These are phyloP conservation scores for Cinclus cinclus DNA, from an alignment of 2,113 vertebrate species.

Conservation along the genomic window DNA sequence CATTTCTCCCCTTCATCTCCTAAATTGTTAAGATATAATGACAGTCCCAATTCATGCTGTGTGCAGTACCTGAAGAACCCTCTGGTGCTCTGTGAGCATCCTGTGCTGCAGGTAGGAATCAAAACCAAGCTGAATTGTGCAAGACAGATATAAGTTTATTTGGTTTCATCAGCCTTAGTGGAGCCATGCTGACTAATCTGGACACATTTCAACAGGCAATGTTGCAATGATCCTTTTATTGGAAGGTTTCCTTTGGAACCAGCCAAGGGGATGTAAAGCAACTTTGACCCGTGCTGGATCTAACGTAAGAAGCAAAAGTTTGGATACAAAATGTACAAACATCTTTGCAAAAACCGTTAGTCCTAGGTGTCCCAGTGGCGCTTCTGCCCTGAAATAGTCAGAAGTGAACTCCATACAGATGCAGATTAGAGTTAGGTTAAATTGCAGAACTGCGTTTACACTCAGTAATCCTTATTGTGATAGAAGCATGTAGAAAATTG, in stretches of 20 bases:
- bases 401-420: not conserved
- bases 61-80: conserved; percentile 17
- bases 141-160: not conserved
- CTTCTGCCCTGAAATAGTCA: not conserved
- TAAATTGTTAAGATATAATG: conserved; percentile 65
- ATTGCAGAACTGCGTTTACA: not conserved
- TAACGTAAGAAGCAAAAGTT: not conserved
- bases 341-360: not conserved
- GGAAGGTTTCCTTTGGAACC: conserved; percentile 1
- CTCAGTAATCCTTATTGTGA: not conserved
- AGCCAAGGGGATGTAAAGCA: not conserved
- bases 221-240: not conserved
- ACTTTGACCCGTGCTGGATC: not conserved
- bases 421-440: not conserved
- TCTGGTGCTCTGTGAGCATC: not conserved
- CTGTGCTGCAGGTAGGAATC: not conserved
- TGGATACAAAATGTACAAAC: not conserved
- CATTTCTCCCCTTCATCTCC: conserved; percentile 63
- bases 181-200: not conserved
- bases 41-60: not conserved
- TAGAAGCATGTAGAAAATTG: not conserved
- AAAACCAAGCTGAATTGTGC: not conserved
- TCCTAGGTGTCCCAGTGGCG: not conserved
- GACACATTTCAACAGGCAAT: not conserved
- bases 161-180: not conserved